Percentiles rank a stretch among this genome's conserved stretches.
Conservation (phyloP, 2,113 vertebrate species). For the Arizona elegans region DNA sequence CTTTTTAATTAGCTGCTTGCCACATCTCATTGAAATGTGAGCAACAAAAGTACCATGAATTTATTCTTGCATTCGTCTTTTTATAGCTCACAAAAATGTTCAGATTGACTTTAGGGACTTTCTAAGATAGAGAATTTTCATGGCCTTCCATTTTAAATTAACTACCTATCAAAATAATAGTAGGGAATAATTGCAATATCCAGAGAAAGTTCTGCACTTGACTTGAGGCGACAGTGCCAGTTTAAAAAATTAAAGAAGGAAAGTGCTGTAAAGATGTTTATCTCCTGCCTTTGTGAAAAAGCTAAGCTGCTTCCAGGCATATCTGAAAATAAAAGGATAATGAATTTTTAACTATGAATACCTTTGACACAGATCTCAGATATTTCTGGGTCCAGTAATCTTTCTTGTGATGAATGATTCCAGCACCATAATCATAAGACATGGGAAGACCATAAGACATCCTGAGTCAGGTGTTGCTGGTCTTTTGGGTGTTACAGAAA, state of each 20-base stretch:
- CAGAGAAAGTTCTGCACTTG: neutral
- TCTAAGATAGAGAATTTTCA: neutral
- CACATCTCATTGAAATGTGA: neutral
- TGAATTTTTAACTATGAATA: neutral
- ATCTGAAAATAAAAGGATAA: neutral
- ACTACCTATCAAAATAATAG: neutral
- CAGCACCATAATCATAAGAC: neutral
- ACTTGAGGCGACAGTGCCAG: neutral
- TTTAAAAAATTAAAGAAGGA: neutral
- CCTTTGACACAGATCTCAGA: neutral
- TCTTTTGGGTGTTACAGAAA: neutral
- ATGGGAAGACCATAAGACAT: neutral
- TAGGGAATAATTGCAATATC: neutral
- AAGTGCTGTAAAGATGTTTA: neutral
- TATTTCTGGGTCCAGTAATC: neutral
- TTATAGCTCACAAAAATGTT: neutral
- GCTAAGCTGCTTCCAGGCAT: neutral
- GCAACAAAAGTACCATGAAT: neutral
- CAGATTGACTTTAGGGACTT: accelerated
- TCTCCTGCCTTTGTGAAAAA: neutral
- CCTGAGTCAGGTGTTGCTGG: neutral
- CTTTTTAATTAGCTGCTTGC: neutral
- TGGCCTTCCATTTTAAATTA: neutral
- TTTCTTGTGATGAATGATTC: neutral
- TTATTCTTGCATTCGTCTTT: neutral